Evolutionary conservation across 2,888 invertebrate genomes (phyloP), one percentile per base, ranked within the genome.

Genomic region (Eupithecia pulchellata): DNA sequence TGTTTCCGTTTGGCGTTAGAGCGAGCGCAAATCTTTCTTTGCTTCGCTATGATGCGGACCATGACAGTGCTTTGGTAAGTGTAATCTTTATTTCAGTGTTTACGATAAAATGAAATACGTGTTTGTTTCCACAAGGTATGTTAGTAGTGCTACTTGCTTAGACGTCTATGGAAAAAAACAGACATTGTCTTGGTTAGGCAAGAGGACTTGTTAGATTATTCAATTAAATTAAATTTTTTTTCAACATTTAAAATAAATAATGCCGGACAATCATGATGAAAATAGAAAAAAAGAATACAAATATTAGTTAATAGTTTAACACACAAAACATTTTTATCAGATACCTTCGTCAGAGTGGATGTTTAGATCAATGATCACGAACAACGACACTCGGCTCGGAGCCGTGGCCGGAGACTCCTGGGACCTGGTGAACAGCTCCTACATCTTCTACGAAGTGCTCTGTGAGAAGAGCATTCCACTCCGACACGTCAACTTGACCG

Each of bases 401-500:
- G 87, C 90, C 0, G 78, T 93, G 5, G 77, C 76, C 32, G 80
- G 82, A 29, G 62, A 73, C 9, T 75, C 81, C n/a, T 93, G 93
- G 94, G 79, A 82, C n/a, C 78, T 90, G 14, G 89, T 91, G 55
- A 90, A 93, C 65, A 80, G 81, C 39, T 85, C 90, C 8, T 84
- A 85, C 68, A 74, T 89, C 42, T 94, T 93, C 76, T 89, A 83
- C 71, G 86, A 91, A 68, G 89, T 93, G 25, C 86, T 93, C 72
- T 94, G 94, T 77, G 94, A 94, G 80, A 85, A 80, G 58, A 81
- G 88, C 0, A 74, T 92, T 5, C 77, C 82, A 14, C 74, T 89
- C 30, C 84, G 76, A 57, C 78, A 80, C 20, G 78, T 91, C 17
- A 81, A 76, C 17, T 72, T 93, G 78, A 78, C 80, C 6, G 80